Evolutionary conservation across 1,140 invertebrate species (phyloP).

Genomic region (Patella vulgata): DNA sequence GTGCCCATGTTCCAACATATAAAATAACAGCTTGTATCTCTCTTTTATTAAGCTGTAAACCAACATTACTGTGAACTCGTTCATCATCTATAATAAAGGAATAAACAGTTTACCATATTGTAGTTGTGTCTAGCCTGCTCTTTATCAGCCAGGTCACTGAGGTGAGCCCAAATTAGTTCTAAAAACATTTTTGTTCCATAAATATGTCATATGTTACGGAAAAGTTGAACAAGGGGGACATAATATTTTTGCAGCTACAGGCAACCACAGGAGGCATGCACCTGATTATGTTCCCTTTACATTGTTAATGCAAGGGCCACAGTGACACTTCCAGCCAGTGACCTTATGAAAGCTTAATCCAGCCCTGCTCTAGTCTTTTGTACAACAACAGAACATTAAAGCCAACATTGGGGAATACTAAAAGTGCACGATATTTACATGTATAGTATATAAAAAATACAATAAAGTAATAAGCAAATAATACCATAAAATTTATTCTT

Average conservation of each 20-base stretch:
- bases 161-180: neutral
- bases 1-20: slow-evolving; percentile 78
- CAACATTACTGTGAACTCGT: slow-evolving; percentile 50
- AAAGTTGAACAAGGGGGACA: neutral
- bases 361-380: no score
- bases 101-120: slow-evolving; percentile 7
- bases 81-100: slow-evolving; percentile 60
- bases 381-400: no score
- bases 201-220: neutral
- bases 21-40: slow-evolving; percentile 76
- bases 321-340: no score
- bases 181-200: neutral
- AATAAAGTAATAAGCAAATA: no score
- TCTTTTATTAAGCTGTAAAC: slow-evolving; percentile 65
- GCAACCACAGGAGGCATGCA: neutral
- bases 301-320: no score
- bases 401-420: no score
- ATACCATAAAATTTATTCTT: no score
- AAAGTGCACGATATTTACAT: no score
- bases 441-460: no score
- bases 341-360: no score
- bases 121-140: neutral
- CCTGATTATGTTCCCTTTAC: no score
- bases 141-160: slow-evolving; percentile 8
- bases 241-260: slow-evolving; percentile 3